phyloP scores from a whole-genome alignment of 35 echinoderm and acorn worm species.

The Ptychodera flava region DNA sequence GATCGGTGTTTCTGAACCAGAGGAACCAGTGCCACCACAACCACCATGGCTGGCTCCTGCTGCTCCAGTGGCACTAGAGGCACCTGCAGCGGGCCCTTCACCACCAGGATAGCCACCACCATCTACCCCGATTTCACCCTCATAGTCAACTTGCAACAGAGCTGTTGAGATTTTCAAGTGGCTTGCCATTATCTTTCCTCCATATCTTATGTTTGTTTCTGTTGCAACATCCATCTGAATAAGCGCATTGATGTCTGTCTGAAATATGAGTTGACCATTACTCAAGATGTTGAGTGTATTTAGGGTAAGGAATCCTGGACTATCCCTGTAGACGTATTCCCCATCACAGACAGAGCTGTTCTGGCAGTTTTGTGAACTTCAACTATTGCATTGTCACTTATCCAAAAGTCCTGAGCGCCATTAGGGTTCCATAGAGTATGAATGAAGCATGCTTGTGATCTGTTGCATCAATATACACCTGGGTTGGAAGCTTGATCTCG shows the following conservation, averaged over 20 bases:
- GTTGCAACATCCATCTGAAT: slow-evolving; percentile 24
- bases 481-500: slow-evolving; percentile 51
- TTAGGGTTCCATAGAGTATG: slow-evolving; percentile 45
- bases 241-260: background rate
- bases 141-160: slow-evolving; percentile 54
- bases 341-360: slow-evolving; percentile 19
- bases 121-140: slow-evolving; percentile 34
- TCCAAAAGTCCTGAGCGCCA: slow-evolving; percentile 37
- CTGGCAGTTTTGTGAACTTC: slow-evolving; percentile 33
- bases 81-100: slow-evolving; percentile 48
- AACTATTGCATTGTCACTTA: slow-evolving; percentile 44
- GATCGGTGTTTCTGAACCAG: slow-evolving; percentile 18
- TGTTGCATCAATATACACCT: slow-evolving; percentile 34
- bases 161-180: slow-evolving; percentile 32
- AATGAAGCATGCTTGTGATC: slow-evolving; percentile 19
- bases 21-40: slow-evolving; percentile 36
- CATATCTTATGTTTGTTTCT: slow-evolving; percentile 43
- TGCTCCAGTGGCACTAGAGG: slow-evolving; percentile 25
- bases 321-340: slow-evolving; percentile 34
- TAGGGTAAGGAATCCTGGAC: slow-evolving; percentile 49
- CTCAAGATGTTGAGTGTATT: slow-evolving; percentile 47
- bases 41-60: slow-evolving; percentile 74
- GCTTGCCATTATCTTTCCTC: slow-evolving; percentile 19
- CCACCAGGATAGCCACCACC: slow-evolving; percentile 36
- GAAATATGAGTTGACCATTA: slow-evolving; percentile 31